Conservation (phyloP, 2,113 vertebrate species). For the Aplodontia rufa region DNA sequence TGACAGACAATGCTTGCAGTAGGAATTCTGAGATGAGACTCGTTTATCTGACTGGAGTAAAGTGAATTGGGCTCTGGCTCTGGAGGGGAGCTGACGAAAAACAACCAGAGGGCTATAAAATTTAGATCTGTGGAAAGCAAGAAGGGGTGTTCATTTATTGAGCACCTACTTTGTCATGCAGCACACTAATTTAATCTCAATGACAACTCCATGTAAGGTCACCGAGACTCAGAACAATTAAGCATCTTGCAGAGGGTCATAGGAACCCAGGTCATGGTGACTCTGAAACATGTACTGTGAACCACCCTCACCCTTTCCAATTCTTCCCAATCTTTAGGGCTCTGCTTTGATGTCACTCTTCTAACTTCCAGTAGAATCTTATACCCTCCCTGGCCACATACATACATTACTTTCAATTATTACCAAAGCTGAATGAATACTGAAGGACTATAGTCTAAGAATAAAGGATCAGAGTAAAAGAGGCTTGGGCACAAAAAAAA, state of each 20-base stretch:
- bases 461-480: neutral
- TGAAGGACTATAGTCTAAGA: neutral
- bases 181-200: neutral
- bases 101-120: neutral
- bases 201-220: neutral
- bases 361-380: neutral
- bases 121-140: neutral
- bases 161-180: neutral
- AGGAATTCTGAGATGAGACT: neutral
- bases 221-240: slow-evolving; percentile 13
- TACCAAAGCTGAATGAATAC: neutral
- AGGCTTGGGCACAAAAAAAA: neutral
- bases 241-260: neutral
- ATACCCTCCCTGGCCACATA: neutral
- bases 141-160: neutral
- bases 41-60: neutral
- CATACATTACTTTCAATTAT: neutral
- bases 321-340: neutral
- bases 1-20: neutral
- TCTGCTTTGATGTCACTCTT: neutral
- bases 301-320: neutral
- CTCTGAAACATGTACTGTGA: neutral
- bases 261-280: slow-evolving; percentile 7
- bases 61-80: neutral
- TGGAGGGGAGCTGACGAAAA: neutral